Conservation (phyloP, 2,113 vertebrate species). For the Plotosus lineatus region DNA sequence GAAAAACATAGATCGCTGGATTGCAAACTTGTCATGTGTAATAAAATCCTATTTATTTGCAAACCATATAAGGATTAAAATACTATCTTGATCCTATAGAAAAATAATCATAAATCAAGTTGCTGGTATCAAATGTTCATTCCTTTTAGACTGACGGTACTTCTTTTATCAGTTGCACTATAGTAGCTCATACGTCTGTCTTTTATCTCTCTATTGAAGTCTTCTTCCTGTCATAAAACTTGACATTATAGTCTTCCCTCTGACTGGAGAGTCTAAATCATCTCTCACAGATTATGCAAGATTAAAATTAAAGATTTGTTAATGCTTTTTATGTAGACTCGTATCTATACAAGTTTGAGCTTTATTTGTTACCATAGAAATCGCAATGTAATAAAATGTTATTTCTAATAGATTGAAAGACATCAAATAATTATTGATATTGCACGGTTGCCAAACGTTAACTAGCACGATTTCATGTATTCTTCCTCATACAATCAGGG, state of each 20-base stretch:
- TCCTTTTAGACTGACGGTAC: neutral
- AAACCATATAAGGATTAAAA: neutral
- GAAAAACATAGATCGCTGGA: neutral
- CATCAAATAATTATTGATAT: too few species aligned
- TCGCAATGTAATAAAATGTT: neutral
- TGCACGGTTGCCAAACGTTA: too few species aligned
- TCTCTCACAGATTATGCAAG: neutral
- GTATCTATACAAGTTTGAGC: neutral
- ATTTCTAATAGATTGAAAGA: too few species aligned
- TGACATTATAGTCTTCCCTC: neutral
- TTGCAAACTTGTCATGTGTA: neutral
- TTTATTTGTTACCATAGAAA: neutral
- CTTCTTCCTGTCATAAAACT: neutral
- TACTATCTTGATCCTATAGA: neutral
- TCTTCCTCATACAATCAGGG: too few species aligned
- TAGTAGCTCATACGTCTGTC: neutral
- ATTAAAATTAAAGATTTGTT: neutral
- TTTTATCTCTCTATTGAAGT: neutral
- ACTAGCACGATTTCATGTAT: too few species aligned
- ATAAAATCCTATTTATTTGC: neutral
- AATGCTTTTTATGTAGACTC: neutral
- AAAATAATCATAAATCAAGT: neutral
- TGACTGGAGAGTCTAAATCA: neutral
- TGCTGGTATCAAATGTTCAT: neutral
- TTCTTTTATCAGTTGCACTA: neutral